A percentile compares a stretch with the other conserved stretches of the same genome.
Conservation (phyloP, 2,797 vertebrate species). For the Onychomys leucogaster region DNA sequence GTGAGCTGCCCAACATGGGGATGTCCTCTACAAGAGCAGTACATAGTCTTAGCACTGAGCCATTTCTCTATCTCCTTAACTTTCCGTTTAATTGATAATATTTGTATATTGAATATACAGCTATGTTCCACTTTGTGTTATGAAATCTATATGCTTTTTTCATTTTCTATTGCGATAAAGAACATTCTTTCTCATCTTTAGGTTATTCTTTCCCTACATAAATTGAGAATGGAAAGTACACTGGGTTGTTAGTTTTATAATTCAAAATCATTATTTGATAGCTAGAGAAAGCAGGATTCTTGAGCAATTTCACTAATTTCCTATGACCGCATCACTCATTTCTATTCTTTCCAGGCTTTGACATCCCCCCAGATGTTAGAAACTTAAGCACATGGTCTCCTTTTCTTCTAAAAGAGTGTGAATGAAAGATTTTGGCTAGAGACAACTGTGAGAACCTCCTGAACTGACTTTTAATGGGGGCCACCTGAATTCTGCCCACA, state of each 20-base stretch:
- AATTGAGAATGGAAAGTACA: background rate
- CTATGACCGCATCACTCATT: background rate
- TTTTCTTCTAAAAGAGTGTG: background rate
- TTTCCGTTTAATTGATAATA: constrained; percentile 8
- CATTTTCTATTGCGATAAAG: constrained; percentile 9
- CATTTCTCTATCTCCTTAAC: background rate
- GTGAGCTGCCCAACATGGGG: background rate
- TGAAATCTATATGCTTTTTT: constrained; percentile 3
- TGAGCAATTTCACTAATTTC: constrained; percentile 24
- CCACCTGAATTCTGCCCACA: background rate
- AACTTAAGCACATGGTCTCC: background rate
- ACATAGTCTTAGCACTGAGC: background rate
- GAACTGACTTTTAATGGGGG: background rate
- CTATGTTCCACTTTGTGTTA: background rate
- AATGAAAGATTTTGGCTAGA: background rate
- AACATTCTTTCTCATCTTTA: background rate
- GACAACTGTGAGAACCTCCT: fast-evolving
- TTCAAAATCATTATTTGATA: background rate
- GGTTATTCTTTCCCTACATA: background rate
- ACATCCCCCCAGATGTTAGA: constrained; percentile 44
- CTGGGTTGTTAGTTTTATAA: background rate
- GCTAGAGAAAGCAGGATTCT: background rate
- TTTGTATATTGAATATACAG: background rate
- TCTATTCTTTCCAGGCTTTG: background rate
- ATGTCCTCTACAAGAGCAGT: background rate